Evolutionary conservation across 2,113 vertebrate species (phyloP).

Genomic region (Hucho hucho): DNA sequence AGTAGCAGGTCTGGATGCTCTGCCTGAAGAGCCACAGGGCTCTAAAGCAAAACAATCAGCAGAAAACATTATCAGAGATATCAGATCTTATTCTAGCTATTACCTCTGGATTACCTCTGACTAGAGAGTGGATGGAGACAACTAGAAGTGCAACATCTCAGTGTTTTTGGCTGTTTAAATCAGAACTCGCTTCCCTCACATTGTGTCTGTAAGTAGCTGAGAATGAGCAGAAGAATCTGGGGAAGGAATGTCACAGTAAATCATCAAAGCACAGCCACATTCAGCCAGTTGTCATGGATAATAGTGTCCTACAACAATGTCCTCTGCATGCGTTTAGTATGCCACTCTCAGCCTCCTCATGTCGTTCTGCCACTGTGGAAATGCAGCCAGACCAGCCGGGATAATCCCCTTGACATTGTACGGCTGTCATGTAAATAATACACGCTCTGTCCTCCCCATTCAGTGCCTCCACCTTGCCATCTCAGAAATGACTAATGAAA

Average conservation of each 20-base stretch:
- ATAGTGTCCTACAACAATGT: no score
- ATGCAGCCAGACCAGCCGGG: conserved; percentile 4
- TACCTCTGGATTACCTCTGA: neutral
- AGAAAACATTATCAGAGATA: neutral
- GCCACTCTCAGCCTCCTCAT: neutral
- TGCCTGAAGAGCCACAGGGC: no score
- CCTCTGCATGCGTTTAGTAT: no score
- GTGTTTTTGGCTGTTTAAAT: no score
- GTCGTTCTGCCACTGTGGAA: neutral
- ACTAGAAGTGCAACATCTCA: conserved; percentile 16
- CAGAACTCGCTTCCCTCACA: no score
- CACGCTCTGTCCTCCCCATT: conserved; percentile 13
- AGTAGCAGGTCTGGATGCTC: no score
- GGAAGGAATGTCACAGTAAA: no score
- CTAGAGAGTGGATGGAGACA: conserved; percentile 6
- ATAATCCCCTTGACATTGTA: conserved; percentile 20
- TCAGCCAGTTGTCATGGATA: no score
- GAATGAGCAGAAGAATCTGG: no score
- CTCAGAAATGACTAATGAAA: conserved; percentile 32
- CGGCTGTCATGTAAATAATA: conserved; percentile 31
- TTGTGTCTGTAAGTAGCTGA: no score
- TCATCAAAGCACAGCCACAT: no score
- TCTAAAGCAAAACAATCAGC: no score
- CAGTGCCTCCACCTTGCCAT: neutral
- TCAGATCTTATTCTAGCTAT: conserved; percentile 23